A percentile compares a stretch with the other conserved stretches of the same genome.
These are phyloP conservation scores for Ctenodactylus gundi DNA, from an alignment of 2,113 vertebrate genomes.

Conservation along the genomic window DNA sequence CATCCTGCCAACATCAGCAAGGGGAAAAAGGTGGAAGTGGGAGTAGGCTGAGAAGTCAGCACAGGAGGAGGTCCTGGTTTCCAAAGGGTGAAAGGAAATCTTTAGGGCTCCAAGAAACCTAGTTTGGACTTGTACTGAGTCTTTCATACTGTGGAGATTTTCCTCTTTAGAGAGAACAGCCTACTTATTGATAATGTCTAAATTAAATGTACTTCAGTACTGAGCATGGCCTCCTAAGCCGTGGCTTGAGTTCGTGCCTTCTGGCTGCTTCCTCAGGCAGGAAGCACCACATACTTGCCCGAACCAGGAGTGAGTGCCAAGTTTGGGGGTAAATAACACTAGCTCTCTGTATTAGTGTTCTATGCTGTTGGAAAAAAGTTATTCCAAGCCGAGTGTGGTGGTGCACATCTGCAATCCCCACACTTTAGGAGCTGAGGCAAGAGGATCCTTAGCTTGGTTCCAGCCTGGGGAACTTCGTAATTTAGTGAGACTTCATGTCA, in stretches of 20 bases:
- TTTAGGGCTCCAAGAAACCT: not conserved
- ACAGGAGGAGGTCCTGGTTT: not conserved
- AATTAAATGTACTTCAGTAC: not conserved
- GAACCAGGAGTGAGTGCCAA: not conserved
- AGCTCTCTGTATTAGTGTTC: not conserved
- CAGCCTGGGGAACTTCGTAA: too few relatives aligned
- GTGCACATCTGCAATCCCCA: too few relatives aligned
- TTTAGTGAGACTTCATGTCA: too few relatives aligned
- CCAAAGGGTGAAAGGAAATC: not conserved
- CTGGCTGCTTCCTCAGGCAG: not conserved
- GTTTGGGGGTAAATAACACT: not conserved
- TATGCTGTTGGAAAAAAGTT: not conserved
- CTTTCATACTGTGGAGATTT: not conserved
- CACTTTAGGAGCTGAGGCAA: too few relatives aligned
- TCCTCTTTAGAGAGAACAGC: not conserved
- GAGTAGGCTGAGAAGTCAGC: not conserved
- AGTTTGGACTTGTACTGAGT: not conserved
- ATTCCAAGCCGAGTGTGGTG: too few relatives aligned
- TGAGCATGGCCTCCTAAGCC: not conserved
- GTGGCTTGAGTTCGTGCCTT: not conserved
- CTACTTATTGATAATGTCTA: not conserved
- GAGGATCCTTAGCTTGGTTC: too few relatives aligned
- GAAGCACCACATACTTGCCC: not conserved
- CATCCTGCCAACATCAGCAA: not conserved
- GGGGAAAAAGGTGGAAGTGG: not conserved